Conservation (phyloP, 1,140 invertebrate genomes). For the Cotesia vestalis region DNA sequence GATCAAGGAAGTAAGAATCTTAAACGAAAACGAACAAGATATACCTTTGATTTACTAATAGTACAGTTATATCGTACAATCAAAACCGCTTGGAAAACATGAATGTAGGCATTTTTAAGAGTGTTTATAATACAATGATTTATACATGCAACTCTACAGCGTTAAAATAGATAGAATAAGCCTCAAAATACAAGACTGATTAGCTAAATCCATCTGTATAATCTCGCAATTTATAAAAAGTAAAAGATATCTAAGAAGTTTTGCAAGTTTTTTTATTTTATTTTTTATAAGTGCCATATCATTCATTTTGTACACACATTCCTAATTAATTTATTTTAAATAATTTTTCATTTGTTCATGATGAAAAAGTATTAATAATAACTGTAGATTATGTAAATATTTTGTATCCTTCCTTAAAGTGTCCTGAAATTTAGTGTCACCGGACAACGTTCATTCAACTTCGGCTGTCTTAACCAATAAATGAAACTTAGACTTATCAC, state of each 20-base stretch:
- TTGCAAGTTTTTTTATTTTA: conserved; percentile 47
- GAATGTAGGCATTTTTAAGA: conserved; percentile 14
- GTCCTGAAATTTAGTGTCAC: no score
- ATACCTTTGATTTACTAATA: no score
- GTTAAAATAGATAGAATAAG: conserved; percentile 63
- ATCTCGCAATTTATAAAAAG: conserved; percentile 52
- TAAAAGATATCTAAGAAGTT: conserved; percentile 56
- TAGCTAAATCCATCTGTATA: conserved; percentile 63
- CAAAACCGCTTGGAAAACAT: conserved; percentile 17
- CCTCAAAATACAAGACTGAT: conserved; percentile 66
- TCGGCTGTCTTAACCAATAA: no score
- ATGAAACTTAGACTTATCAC: no score
- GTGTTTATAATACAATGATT: conserved; percentile 19
- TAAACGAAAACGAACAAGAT: no score
- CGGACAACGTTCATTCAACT: no score
- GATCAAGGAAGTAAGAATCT: no score
- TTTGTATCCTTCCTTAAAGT: no score
- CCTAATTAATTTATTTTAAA: conserved; percentile 44
- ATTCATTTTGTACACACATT: conserved; percentile 43
- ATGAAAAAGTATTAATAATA: conserved; percentile 15
- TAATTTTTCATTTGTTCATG: not conserved
- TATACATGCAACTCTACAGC: conserved; percentile 53
- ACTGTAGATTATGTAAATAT: not conserved
- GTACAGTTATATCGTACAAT: not conserved
- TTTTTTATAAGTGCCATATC: conserved; percentile 45